phyloP scores from a whole-genome alignment of 53 echinoderm and acorn worm species.

The Holothuria scabra region DNA sequence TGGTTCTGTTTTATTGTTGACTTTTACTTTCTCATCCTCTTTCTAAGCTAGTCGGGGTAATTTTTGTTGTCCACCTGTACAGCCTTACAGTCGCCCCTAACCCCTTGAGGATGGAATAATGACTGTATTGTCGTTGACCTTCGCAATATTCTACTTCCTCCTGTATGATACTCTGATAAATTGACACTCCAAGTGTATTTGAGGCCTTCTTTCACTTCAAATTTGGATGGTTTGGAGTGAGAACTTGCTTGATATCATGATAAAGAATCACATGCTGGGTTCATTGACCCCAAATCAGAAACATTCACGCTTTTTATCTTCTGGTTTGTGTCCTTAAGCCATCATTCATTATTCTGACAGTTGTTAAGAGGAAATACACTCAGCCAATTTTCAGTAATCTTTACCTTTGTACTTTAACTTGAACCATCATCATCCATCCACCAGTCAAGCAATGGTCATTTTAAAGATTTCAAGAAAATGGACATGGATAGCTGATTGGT shows the following conservation, averaged over 20 bases:
- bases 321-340: slow-evolving; percentile 20
- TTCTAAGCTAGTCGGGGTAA: no score
- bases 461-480: no score
- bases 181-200: slow-evolving; percentile 38
- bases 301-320: slow-evolving; percentile 7
- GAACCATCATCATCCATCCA: no score
- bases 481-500: no score
- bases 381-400: background rate
- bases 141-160: slow-evolving; percentile 32
- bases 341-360: slow-evolving; percentile 33
- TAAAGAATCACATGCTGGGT: background rate
- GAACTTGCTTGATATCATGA: background rate
- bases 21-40: slow-evolving; percentile 26
- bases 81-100: slow-evolving; percentile 6
- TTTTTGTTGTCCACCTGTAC: slow-evolving; percentile 20
- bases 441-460: no score
- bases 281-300: slow-evolving; percentile 28
- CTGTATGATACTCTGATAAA: slow-evolving; percentile 37
- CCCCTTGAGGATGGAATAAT: slow-evolving; percentile 38
- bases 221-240: slow-evolving; percentile 20
- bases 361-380: slow-evolving; percentile 17
- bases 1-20: no score
- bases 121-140: slow-evolving; percentile 41
- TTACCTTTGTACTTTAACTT: no score
- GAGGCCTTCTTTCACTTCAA: slow-evolving; percentile 42